Conservation (phyloP, 2,113 vertebrate species). For the Chaetodon auriga region DNA sequence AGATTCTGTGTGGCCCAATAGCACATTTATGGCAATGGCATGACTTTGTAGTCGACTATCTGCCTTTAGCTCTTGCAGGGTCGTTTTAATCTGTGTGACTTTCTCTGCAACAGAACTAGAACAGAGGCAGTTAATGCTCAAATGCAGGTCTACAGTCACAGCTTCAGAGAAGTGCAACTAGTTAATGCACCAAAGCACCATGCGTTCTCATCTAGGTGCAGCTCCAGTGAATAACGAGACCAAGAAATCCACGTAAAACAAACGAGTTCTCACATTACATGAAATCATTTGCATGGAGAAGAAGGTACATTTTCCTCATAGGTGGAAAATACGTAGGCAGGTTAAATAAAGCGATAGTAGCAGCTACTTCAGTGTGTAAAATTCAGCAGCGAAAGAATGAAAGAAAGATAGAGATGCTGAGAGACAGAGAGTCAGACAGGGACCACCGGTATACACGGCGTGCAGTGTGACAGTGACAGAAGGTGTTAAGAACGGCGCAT, state of each 20-base stretch:
- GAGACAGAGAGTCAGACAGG: constrained; percentile 48
- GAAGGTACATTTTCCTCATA: not conserved
- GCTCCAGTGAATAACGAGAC: not conserved
- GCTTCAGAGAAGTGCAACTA: not conserved
- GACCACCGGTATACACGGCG: constrained; percentile 43
- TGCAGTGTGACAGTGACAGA: constrained; percentile 79
- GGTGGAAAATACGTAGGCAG: no score
- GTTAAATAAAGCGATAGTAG: not conserved
- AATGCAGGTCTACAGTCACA: not conserved
- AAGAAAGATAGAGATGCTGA: constrained; percentile 36
- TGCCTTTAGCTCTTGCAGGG: not conserved
- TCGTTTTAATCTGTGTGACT: not conserved
- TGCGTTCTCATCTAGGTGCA: not conserved
- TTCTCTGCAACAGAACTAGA: not conserved
- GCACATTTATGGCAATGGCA: not conserved
- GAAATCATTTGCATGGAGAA: not conserved
- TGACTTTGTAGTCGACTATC: constrained; percentile 11
- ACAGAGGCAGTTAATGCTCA: not conserved
- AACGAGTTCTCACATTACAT: not conserved
- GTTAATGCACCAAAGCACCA: no score
- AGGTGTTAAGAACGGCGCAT: constrained; percentile 79
- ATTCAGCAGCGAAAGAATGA: not conserved
- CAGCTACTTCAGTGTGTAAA: not conserved
- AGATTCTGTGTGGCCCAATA: constrained; percentile 6
- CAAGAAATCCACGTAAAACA: not conserved